Percentiles rank a stretch among this genome's conserved stretches.
These are phyloP conservation scores for Sebastes iracundus DNA, from an alignment of 2,797 vertebrate genomes.

Conservation along the genomic window DNA sequence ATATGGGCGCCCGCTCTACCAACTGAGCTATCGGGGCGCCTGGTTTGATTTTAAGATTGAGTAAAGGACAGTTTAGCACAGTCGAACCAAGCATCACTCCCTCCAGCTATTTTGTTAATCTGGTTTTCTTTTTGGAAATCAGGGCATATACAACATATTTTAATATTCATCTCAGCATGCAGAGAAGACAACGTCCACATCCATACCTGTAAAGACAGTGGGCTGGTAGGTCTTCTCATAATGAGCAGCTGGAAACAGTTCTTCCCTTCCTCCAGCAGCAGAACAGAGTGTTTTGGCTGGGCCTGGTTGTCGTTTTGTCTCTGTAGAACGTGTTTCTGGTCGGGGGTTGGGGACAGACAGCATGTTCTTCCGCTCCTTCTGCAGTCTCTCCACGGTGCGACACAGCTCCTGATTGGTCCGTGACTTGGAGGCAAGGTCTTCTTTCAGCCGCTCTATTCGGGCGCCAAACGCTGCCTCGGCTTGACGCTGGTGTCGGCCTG, in stretches of 20 bases:
- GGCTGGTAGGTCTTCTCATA: conserved; percentile 86
- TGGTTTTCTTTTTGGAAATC: no score
- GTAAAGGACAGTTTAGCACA: no score
- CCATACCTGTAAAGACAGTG: conserved; percentile 75
- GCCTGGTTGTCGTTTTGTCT: conserved; percentile 37
- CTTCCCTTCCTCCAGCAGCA: neutral
- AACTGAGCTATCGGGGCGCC: no score
- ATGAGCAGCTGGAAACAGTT: conserved; percentile 70
- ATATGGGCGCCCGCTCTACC: no score
- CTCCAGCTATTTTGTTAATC: no score
- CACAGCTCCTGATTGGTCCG: conserved; percentile 88
- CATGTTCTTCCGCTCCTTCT: conserved; percentile 87
- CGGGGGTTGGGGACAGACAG: conserved; percentile 54
- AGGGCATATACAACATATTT: no score
- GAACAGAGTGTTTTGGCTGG: conserved; percentile 10
- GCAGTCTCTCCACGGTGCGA: conserved; percentile 90
- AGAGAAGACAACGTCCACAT: neutral
- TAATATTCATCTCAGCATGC: neutral
- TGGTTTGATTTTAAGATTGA: no score
- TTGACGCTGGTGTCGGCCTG: conserved; percentile 73
- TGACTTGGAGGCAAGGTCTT: conserved; percentile 87
- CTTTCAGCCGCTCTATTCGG: conserved; percentile 85
- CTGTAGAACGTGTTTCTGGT: neutral
- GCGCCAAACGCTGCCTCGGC: conserved; percentile 81
- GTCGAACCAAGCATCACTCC: no score